Conservation (phyloP, 2,888 invertebrate species). For the Esperia sulphurella region DNA sequence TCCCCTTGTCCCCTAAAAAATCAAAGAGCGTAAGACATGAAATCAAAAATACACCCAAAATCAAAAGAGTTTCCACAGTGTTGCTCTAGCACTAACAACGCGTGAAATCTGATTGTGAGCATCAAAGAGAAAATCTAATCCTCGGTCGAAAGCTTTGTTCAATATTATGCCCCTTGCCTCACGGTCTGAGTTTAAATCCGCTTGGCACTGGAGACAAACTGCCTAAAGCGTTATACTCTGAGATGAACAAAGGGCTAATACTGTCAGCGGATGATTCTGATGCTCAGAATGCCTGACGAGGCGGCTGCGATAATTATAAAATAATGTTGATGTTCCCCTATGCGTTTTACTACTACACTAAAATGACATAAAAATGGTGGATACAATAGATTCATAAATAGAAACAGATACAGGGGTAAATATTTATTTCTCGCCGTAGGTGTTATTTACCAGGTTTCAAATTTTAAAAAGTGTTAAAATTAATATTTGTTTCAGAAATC, state of each 20-base stretch:
- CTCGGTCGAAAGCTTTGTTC: slow-evolving; percentile 19
- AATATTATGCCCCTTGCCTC: slow-evolving; percentile 21
- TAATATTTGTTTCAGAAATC: no score
- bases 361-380: no score
- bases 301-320: slow-evolving; percentile 34
- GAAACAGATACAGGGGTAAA: no score
- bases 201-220: not conserved
- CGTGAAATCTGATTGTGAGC: slow-evolving; percentile 75
- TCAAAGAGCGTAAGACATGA: slow-evolving; percentile 60
- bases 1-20: slow-evolving; percentile 32
- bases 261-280: slow-evolving; percentile 22
- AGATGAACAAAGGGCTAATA: slow-evolving; percentile 37
- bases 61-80: slow-evolving; percentile 71
- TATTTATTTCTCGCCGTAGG: no score
- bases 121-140: slow-evolving; percentile 64
- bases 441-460: no score
- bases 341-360: no score
- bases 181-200: slow-evolving; percentile 22
- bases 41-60: slow-evolving; percentile 75
- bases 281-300: slow-evolving; percentile 27
- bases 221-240: slow-evolving; percentile 35
- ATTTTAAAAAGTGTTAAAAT: no score
- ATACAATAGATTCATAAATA: no score
- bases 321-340: slow-evolving; percentile 19
- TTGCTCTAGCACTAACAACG: slow-evolving; percentile 71